phyloP scores from a whole-genome alignment of 1,140 invertebrate genomes.

The Meloidogyne floridensis region DNA sequence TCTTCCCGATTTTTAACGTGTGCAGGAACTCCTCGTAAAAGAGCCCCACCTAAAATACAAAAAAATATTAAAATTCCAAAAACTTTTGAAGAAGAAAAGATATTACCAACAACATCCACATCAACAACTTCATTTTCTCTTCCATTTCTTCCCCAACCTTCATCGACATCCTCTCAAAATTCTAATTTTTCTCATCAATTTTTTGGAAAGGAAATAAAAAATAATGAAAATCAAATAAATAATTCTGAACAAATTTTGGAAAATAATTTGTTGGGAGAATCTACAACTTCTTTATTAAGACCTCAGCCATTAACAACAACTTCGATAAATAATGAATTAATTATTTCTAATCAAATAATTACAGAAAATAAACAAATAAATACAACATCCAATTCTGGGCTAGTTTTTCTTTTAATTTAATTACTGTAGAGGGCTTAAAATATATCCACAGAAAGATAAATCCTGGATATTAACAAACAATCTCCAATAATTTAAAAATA shows the following conservation, averaged over 20 bases:
- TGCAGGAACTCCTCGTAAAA: constrained; percentile 29
- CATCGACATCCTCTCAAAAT: neutral
- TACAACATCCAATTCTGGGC: no score
- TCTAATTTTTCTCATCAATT: constrained; percentile 1
- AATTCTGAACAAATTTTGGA: neutral
- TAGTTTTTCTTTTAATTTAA: no score
- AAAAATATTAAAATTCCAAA: neutral
- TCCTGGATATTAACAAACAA: no score
- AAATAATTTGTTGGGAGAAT: neutral
- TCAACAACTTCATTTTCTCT: neutral
- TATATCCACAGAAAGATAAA: no score
- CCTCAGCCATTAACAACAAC: no score
- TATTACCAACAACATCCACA: neutral
- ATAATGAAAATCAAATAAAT: neutral
- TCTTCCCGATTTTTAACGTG: constrained; percentile 25
- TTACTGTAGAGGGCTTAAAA: no score
- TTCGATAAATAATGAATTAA: no score
- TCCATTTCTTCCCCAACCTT: neutral
- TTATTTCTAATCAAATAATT: no score
- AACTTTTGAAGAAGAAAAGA: neutral
- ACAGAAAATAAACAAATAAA: no score
- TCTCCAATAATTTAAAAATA: no score
- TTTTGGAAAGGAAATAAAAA: neutral
- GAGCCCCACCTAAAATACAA: constrained; percentile 18
- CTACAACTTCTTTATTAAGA: neutral